phyloP scores from a whole-genome alignment of 2,113 vertebrate genomes.

The Tragulus kanchil region DNA sequence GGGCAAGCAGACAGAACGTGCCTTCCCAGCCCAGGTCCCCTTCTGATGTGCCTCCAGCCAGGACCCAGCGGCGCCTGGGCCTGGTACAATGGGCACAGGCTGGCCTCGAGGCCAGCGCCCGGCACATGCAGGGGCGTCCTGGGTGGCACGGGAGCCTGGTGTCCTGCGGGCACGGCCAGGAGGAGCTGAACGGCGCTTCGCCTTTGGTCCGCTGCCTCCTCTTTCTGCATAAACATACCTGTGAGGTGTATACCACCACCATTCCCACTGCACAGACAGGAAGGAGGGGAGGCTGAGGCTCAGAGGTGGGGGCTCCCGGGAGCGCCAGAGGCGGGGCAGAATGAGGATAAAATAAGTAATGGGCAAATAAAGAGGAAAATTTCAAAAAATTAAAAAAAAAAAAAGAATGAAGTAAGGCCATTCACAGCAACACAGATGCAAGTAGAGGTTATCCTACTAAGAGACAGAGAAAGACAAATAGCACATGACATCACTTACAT shows the following conservation, averaged over 20 bases:
- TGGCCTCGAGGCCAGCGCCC: background rate
- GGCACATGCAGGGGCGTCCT: background rate
- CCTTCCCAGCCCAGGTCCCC: background rate
- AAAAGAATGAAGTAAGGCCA: background rate
- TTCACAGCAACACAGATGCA: background rate
- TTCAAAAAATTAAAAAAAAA: no score
- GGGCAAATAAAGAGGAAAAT: no score
- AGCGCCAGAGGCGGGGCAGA: background rate
- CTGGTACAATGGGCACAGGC: fast-evolving
- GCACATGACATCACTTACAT: background rate
- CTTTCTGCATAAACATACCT: background rate
- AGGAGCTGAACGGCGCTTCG: background rate
- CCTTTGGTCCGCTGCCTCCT: background rate
- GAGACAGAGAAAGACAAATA: background rate
- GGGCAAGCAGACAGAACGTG: background rate
- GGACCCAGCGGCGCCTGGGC: background rate
- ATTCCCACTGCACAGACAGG: background rate
- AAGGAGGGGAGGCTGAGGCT: background rate
- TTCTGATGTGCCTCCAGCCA: background rate
- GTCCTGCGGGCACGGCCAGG: background rate
- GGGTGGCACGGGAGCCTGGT: fast-evolving
- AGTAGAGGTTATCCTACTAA: background rate
- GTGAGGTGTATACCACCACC: background rate
- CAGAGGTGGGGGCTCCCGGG: fast-evolving
- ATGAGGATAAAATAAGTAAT: no score